Evolutionary conservation across 2,113 vertebrate genomes (phyloP), one percentile per base, ranked within the genome.

Genomic region (Sylvilagus bachmani): DNA sequence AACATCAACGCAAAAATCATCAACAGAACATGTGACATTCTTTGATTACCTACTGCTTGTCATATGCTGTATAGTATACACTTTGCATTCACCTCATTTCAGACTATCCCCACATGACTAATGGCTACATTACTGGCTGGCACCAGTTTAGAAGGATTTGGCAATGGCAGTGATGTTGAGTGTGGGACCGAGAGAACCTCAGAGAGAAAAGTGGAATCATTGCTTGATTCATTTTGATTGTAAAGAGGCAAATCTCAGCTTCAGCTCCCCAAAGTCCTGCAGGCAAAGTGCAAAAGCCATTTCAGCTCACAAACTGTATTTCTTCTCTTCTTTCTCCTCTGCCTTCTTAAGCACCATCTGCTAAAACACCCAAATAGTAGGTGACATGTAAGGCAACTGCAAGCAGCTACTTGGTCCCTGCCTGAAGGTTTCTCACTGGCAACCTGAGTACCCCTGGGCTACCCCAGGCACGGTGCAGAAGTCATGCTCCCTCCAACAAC

Each of bases 31-130:
- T 38, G 91, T 75, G 74, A 55, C 36, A 33, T 8, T 67, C 55
- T 94, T 88, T 90, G 58, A 81, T 91, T 93, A 53, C 25, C 49
- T 22, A 16, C 29, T 38, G 21, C 49, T 70, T 70, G 77, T 90
- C 55, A 84, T 85, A 62, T 53, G 6, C 25, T 49, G 13, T 73
- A 29, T 13, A 4, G 27, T 78, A 70, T 86, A 24, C 16, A 29
- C 51, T 62, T 58, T 1, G 16, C 86, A 16, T 16, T 74, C 55
- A 49, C 10, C 36, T 81, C 38, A 8, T 53, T 69, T 86, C 51
- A 29, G 5, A 27, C 86, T n/a, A 89, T 61, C 10, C 17, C 33
- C 49, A 27, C 17, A 31, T 66, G 67, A 67, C 44, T 62, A 12
- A 3, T 61, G 67, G 19, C 24, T 73, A 16, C 2, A 1, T 31